These are phyloP conservation scores for Desmodus rotundus DNA, from an alignment of 2,113 vertebrate species.

Conservation along the genomic window DNA sequence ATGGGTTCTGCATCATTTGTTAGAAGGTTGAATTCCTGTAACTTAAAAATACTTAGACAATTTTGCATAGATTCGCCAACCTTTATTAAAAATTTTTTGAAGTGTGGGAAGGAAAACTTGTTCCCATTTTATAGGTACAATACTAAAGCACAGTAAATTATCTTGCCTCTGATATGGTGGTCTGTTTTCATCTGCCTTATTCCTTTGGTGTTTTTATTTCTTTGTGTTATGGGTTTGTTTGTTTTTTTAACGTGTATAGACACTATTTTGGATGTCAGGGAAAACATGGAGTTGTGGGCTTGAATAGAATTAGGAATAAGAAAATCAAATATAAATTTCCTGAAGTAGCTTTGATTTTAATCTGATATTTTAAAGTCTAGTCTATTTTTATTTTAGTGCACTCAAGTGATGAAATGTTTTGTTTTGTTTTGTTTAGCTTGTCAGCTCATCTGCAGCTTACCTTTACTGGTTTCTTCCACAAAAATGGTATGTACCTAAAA, in stretches of 20 bases:
- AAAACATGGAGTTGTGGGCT: background rate
- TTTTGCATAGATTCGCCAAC: background rate
- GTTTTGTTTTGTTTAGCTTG: constrained; percentile 83
- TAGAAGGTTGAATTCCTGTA: constrained; percentile 1
- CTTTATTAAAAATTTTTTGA: background rate
- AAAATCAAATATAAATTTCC: background rate
- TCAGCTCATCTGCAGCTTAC: constrained; percentile 98
- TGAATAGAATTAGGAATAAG: constrained; percentile 9
- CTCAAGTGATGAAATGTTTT: constrained; percentile 53
- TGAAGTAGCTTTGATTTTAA: constrained; percentile 26
- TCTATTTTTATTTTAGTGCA: constrained; percentile 13
- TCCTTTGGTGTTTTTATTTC: background rate
- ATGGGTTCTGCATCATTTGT: constrained; percentile 19
- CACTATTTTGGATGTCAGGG: background rate
- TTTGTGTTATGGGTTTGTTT: background rate
- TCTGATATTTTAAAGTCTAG: constrained; percentile 38
- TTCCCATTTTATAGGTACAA: background rate
- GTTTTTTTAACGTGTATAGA: background rate
- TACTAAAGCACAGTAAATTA: constrained; percentile 11
- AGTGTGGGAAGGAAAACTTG: background rate
- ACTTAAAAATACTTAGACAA: background rate
- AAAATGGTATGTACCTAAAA: constrained; percentile 89
- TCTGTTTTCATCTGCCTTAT: background rate
- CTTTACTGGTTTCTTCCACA: constrained; percentile 99
- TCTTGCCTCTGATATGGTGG: background rate